Evolutionary conservation across 2,113 vertebrate genomes (phyloP).

Genomic region (Thalassarche chlororhynchos): DNA sequence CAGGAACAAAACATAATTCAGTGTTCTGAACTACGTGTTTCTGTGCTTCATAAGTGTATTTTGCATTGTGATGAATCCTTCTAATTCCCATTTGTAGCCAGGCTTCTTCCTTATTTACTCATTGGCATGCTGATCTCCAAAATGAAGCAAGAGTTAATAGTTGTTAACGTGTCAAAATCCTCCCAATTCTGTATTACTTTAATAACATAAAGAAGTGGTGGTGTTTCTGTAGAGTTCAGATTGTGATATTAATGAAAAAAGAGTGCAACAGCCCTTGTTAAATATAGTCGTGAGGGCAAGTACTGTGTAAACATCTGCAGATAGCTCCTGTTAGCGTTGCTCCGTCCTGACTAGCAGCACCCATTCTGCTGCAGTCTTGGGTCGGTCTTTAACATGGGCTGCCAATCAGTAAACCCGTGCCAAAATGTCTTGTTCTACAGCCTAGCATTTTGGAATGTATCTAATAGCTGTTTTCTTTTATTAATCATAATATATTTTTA

Average conservation of each 20-base stretch:
- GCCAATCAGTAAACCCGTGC: conserved; percentile 15
- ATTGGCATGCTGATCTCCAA: neutral
- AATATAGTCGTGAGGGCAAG: neutral
- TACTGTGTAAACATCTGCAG: neutral
- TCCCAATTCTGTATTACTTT: neutral
- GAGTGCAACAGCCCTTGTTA: neutral
- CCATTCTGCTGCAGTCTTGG: neutral
- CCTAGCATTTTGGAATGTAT: conserved; percentile 45
- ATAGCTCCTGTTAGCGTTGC: neutral
- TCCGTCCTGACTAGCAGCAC: neutral
- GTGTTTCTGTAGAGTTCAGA: neutral
- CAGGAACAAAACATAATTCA: neutral
- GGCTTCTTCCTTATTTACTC: neutral
- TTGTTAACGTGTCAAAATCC: neutral
- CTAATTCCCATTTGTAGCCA: neutral
- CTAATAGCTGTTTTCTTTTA: conserved; percentile 61
- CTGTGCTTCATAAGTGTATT: neutral
- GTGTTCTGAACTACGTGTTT: neutral
- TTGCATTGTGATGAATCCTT: neutral
- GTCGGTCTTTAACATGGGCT: neutral
- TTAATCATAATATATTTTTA: conserved; percentile 67
- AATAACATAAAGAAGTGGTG: neutral
- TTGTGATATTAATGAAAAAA: neutral
- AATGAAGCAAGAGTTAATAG: neutral
- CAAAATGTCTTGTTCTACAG: conserved; percentile 61